Conservation (phyloP, 2,888 invertebrate genomes). For the Tachina fera region DNA sequence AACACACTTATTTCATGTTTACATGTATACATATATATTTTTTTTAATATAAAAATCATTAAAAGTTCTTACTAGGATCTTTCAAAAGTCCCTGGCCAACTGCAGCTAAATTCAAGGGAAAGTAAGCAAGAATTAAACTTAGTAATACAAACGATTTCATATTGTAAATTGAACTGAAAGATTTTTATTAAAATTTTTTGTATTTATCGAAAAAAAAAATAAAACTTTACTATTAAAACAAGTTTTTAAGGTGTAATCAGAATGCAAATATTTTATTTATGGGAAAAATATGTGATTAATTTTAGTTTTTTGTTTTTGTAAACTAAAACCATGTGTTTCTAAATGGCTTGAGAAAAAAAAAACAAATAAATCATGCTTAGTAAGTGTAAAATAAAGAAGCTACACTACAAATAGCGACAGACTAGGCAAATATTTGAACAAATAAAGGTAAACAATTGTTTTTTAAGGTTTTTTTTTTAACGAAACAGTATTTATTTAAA, state of each 20-base stretch:
- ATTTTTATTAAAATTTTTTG: neutral
- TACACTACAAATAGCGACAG: too few relatives aligned
- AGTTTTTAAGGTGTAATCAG: neutral
- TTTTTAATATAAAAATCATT: too few relatives aligned
- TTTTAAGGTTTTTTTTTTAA: too few relatives aligned
- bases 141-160: conserved; percentile 5
- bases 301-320: neutral
- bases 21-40: neutral
- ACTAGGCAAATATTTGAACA: too few relatives aligned
- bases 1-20: neutral
- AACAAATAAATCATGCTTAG: too few relatives aligned
- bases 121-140: neutral
- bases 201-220: too few relatives aligned
- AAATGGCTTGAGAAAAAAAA: neutral
- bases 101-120: neutral
- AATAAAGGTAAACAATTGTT: too few relatives aligned
- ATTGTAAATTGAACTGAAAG: conserved; percentile 10
- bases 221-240: neutral
- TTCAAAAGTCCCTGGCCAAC: neutral
- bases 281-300: conserved; percentile 11
- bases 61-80: conserved; percentile 5
- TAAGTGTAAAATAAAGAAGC: too few relatives aligned
- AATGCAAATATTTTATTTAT: neutral
- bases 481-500: too few relatives aligned
- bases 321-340: conserved; percentile 4